Conservation (phyloP, 2,888 invertebrate species). For the Caenorhabditis sp. region DNA sequence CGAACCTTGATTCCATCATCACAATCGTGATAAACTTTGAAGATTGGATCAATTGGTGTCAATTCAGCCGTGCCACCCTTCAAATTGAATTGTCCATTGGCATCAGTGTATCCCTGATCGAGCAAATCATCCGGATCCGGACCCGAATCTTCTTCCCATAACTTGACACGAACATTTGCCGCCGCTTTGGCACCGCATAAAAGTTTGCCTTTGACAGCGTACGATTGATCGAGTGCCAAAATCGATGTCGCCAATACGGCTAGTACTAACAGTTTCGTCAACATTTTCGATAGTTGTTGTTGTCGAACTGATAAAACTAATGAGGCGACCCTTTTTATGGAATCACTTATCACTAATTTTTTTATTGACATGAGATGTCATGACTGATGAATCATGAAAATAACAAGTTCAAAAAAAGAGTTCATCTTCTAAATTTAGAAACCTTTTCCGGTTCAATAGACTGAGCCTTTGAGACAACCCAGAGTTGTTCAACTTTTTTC, state of each 20-base stretch:
- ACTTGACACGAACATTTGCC: constrained; percentile 43
- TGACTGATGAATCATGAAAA: too few relatives aligned
- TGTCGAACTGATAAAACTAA: not conserved
- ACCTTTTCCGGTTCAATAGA: too few relatives aligned
- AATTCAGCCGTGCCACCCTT: constrained; percentile 50
- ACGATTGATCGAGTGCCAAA: constrained; percentile 41
- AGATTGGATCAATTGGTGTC: constrained; percentile 55
- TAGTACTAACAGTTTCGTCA: not conserved
- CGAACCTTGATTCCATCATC: constrained; percentile 49
- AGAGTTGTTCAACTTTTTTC: too few relatives aligned
- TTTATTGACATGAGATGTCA: too few relatives aligned
- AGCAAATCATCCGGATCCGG: constrained; percentile 55
- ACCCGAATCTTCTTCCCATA: constrained; percentile 55
- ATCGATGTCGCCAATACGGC: not conserved
- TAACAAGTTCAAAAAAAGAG: too few relatives aligned
- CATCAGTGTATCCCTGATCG: constrained; percentile 49
- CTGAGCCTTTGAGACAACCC: too few relatives aligned
- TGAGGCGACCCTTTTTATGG: too few relatives aligned
- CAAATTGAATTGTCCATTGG: constrained; percentile 40
- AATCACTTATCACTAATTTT: too few relatives aligned
- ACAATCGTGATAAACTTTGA: constrained; percentile 56
- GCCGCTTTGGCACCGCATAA: constrained; percentile 51
- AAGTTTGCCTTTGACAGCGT: constrained; percentile 48
- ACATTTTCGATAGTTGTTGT: not conserved
- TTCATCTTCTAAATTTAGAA: too few relatives aligned